phyloP scores from a whole-genome alignment of 1,140 invertebrate genomes.

The Penaeus chinensis region DNA sequence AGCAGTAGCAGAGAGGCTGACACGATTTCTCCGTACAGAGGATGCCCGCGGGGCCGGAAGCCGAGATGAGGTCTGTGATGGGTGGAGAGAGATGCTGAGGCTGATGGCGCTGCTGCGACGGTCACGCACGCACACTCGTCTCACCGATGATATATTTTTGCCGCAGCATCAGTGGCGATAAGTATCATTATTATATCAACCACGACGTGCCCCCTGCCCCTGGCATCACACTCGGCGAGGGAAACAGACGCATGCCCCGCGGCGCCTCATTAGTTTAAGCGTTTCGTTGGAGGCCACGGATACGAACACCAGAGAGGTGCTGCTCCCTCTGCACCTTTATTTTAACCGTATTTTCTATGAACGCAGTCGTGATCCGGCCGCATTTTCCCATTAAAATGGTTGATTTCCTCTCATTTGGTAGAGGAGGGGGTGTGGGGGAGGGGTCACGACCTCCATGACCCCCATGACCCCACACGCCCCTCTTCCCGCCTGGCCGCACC shows the following conservation, averaged over 20 bases:
- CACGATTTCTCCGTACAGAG: conserved; percentile 16
- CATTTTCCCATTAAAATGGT: conserved; percentile 38
- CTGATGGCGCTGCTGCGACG: background rate
- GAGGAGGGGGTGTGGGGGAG: background rate
- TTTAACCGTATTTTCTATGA: conserved; percentile 1
- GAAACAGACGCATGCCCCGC: too few relatives aligned
- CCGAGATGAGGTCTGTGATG: conserved; percentile 3
- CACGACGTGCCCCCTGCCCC: too few relatives aligned
- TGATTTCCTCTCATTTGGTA: conserved; percentile 38
- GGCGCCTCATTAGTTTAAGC: too few relatives aligned
- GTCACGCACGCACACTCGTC: too few relatives aligned
- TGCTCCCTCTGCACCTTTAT: background rate
- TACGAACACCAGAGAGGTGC: background rate
- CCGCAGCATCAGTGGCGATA: too few relatives aligned
- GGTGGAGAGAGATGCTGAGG: background rate
- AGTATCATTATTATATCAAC: too few relatives aligned
- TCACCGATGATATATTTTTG: too few relatives aligned
- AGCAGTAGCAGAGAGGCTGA: background rate
- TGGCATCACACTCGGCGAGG: too few relatives aligned
- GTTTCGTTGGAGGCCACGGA: too few relatives aligned
- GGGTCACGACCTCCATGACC: conserved; percentile 3
- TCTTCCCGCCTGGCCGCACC: background rate
- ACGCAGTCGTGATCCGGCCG: background rate
- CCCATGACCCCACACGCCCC: conserved; percentile 6
- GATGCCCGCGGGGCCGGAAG: conserved; percentile 4